Evolutionary conservation across 2,888 invertebrate genomes (phyloP).

Genomic region (Cacoxenus indagator): DNA sequence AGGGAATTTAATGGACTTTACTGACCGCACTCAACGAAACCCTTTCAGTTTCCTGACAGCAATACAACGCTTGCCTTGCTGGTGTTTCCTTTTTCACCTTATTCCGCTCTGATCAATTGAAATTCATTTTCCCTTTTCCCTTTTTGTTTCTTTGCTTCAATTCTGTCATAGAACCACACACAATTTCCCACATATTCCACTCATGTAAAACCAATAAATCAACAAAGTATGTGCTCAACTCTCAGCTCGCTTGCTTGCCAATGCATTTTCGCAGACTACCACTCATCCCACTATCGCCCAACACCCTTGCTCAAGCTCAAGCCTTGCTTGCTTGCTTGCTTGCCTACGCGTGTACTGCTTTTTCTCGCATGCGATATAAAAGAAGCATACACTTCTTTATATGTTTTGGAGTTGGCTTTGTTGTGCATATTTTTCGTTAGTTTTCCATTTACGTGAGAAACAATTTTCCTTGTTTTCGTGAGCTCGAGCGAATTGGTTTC

Average conservation of each 20-base stretch:
- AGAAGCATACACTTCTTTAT: neutral
- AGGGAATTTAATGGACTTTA: no score
- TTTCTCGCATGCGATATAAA: constrained; percentile 3
- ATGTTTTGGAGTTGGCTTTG: neutral
- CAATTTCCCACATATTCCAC: constrained; percentile 1
- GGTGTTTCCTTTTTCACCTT: neutral
- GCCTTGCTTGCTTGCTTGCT: no score
- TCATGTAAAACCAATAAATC: constrained; percentile 19
- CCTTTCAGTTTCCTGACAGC: no score
- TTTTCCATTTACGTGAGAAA: constrained; percentile 17
- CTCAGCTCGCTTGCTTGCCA: no score
- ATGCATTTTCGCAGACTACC: no score
- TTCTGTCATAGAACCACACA: neutral
- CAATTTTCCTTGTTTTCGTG: constrained; percentile 12
- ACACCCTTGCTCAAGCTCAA: neutral
- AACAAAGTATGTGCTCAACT: neutral
- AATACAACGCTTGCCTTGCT: no score
- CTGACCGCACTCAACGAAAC: no score
- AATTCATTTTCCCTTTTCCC: no score
- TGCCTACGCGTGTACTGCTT: neutral
- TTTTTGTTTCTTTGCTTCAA: neutral
- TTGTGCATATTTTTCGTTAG: constrained; percentile 1
- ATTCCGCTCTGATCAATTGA: neutral
- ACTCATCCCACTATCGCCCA: neutral
- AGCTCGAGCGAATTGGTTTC: neutral